phyloP scores from a whole-genome alignment of 2,888 invertebrate species.

The Tachina fera region DNA sequence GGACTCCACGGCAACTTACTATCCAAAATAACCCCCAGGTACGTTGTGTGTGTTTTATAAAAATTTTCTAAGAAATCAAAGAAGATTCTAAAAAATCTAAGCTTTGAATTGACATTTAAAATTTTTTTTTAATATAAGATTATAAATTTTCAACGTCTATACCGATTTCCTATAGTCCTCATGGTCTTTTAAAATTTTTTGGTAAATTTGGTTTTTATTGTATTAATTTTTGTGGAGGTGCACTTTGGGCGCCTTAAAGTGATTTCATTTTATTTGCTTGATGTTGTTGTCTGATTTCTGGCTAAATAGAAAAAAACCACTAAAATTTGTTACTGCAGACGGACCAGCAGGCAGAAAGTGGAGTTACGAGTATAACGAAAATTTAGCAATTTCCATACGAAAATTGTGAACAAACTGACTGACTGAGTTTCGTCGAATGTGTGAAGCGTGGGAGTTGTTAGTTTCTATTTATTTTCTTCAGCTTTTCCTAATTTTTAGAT shows the following conservation, averaged over 20 bases:
- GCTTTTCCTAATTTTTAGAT: slow-evolving; percentile 58
- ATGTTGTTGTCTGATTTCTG: slow-evolving; percentile 34
- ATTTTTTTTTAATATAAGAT: background rate
- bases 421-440: slow-evolving; percentile 29
- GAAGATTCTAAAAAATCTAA: too few relatives aligned
- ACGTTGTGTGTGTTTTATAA: too few relatives aligned
- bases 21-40: too few relatives aligned
- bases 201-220: background rate
- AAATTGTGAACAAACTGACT: slow-evolving; percentile 12
- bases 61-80: too few relatives aligned
- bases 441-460: slow-evolving; percentile 63
- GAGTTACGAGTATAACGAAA: slow-evolving; percentile 47
- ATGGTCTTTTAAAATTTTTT: background rate
- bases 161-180: background rate
- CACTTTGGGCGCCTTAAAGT: slow-evolving; percentile 67
- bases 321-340: slow-evolving; percentile 32
- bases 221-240: slow-evolving; percentile 49
- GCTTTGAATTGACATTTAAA: too few relatives aligned
- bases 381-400: slow-evolving; percentile 55
- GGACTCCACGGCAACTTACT: too few relatives aligned
- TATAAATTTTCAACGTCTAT: background rate
- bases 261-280: slow-evolving; percentile 59
- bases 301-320: slow-evolving; percentile 45
- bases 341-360: background rate
- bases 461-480: slow-evolving; percentile 58